These are phyloP conservation scores for Sisor rabdophorus DNA, from an alignment of 2,113 vertebrate genomes.

Conservation along the genomic window DNA sequence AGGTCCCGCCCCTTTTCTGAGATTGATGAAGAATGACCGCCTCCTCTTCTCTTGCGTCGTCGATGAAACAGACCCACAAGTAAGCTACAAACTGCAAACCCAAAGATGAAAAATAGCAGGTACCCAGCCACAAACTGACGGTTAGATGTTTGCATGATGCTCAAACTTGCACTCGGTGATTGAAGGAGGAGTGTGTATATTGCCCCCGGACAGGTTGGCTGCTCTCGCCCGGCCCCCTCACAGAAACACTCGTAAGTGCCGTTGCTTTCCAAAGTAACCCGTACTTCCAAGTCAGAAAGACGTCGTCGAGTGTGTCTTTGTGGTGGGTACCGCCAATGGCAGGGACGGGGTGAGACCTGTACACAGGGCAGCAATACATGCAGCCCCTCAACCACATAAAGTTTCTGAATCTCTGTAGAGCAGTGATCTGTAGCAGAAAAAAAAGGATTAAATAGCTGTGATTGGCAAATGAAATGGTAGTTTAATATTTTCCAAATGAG, in stretches of 20 bases:
- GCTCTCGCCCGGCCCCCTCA: conserved; percentile 65
- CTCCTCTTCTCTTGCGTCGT: conserved; percentile 6
- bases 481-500: background rate
- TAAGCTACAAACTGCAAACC: conserved; percentile 53
- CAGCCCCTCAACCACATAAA: conserved; percentile 58
- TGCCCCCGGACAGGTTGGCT: conserved; percentile 67
- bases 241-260: conserved; percentile 77
- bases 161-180: conserved; percentile 42
- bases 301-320: conserved; percentile 63
- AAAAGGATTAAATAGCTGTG: background rate
- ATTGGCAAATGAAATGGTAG: background rate
- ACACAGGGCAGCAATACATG: conserved; percentile 67
- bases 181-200: conserved; percentile 70
- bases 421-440: conserved; percentile 51
- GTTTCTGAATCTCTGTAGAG: conserved; percentile 45
- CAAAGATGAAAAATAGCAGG: conserved; percentile 64
- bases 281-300: conserved; percentile 74
- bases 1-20: conserved; percentile 68
- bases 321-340: conserved; percentile 72
- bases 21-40: conserved; percentile 56
- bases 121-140: conserved; percentile 60
- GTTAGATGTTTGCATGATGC: background rate
- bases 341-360: conserved; percentile 74
- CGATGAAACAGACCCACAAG: conserved; percentile 46
- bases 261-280: conserved; percentile 64